Base-by-base conservation (phyloP, 2,888 invertebrate species). In the Malthinus flaveolus region DNA sequence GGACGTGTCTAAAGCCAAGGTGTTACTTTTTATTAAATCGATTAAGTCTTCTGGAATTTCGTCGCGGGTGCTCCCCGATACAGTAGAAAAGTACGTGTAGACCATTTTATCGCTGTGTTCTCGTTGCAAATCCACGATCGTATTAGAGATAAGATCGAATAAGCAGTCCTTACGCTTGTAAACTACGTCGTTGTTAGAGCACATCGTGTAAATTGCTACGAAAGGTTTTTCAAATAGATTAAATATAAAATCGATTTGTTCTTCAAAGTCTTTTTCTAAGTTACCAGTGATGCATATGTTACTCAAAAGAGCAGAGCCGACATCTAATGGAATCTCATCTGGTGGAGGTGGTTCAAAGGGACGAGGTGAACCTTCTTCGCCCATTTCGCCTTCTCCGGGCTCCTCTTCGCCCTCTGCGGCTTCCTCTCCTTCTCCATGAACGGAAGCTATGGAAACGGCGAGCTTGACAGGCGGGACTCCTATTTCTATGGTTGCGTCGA, bases 161-260 rank as follows among this genome's bases (percentile, higher is more conserved):
- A 75, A 69, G 59, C 73, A 74, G 32, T 74, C 68, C 31, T 70
- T 64, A 32, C 78, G 61, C 62, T 78, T 82, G 10, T 75, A 75
- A 15, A 83, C 66, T n/a, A 82, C 77, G 68, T 86, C 86, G 49
- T 71, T 72, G 61, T 84, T 82, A 15, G 83, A 79, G 62, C 84
- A 83, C 36, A 80, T 79, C 1, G 85, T 69, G 67, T 85, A 82
- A 65, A 87, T 80, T 13, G 87, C 78, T 37, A 86, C 69, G 64
- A 73, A 75, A 1, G 77, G 76, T 8, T 66, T 60, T 23, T 69
- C 59, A 32, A 78, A 67, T 7, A 74, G 64, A 10, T 67, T 61
- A 59, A 78, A 75, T 10, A 79, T 59, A 59, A 71, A 74, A 61
- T 73, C 66, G 4, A 79, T 52, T 65, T 79, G 79, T 32, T 73